Conservation (phyloP, 2,888 invertebrate species). For the Drosophila barbarae region DNA sequence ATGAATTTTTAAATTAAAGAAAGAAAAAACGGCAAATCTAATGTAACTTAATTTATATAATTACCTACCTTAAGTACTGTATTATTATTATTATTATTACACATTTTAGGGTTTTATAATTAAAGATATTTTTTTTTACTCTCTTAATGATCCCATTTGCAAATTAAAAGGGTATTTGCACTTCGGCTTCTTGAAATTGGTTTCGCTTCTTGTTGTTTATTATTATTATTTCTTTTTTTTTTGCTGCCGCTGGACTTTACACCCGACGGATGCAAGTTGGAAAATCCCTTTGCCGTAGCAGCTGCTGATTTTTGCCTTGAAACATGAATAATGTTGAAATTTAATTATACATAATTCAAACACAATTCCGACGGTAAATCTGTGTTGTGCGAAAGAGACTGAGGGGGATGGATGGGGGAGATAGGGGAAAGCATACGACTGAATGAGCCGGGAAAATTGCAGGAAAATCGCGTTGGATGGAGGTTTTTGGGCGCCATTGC, state of each 20-base stretch:
- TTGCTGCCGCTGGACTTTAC: slow-evolving; percentile 3
- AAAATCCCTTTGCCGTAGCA: slow-evolving; percentile 26
- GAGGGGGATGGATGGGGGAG: background rate
- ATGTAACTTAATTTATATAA: too few relatives aligned
- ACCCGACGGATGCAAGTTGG: slow-evolving; percentile 15
- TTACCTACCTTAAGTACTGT: too few relatives aligned
- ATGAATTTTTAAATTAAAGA: too few relatives aligned
- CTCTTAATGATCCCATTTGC: background rate
- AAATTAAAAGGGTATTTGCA: background rate
- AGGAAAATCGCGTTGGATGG: slow-evolving; percentile 20
- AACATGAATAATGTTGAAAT: slow-evolving; percentile 65
- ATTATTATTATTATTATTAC: too few relatives aligned
- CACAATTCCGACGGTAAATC: slow-evolving; percentile 59
- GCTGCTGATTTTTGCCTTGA: slow-evolving; percentile 43
- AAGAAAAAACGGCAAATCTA: too few relatives aligned
- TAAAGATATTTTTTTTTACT: too few relatives aligned
- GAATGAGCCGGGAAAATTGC: slow-evolving; percentile 48
- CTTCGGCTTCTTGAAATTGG: background rate
- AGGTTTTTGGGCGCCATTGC: slow-evolving; percentile 5
- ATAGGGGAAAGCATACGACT: slow-evolving; percentile 30
- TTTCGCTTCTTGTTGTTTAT: background rate
- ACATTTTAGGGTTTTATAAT: too few relatives aligned
- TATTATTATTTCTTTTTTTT: background rate
- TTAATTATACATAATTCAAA: slow-evolving; percentile 71
- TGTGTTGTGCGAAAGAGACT: slow-evolving; percentile 14